Conservation (phyloP, 2,888 invertebrate genomes). For the Merodon equestris region DNA sequence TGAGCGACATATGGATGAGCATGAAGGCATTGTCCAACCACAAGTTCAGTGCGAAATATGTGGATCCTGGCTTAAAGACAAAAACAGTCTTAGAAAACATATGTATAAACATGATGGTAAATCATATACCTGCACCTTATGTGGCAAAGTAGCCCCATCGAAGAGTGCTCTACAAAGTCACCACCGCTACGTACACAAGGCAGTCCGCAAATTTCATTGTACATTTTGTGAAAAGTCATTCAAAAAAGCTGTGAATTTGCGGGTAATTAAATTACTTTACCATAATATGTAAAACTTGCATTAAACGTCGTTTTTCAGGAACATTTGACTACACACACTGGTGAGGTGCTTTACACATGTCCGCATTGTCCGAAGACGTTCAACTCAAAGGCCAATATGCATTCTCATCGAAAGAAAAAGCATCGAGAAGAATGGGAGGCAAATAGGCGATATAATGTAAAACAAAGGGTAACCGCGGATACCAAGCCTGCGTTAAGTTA, state of each 20-base stretch:
- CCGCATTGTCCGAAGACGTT: constrained; percentile 73
- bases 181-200: constrained; percentile 67
- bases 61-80: constrained; percentile 70
- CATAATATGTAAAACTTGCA: too few relatives aligned
- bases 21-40: constrained; percentile 68
- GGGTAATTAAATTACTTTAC: too few relatives aligned
- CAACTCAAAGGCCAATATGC: constrained; percentile 73
- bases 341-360: constrained; percentile 72
- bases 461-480: constrained; percentile 8
- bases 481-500: neutral
- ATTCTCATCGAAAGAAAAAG: constrained; percentile 72
- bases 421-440: constrained; percentile 72
- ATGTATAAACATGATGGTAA: constrained; percentile 67
- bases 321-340: constrained; percentile 73
- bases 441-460: constrained; percentile 63
- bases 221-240: constrained; percentile 74
- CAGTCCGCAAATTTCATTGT: constrained; percentile 69
- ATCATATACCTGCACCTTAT: constrained; percentile 66
- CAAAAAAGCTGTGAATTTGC: constrained; percentile 70
- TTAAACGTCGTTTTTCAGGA: constrained; percentile 59
- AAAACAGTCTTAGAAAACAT: constrained; percentile 69
- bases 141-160: constrained; percentile 70
- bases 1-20: constrained; percentile 69
- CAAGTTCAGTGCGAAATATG: constrained; percentile 70
- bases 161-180: constrained; percentile 71